Conservation (phyloP, 2,113 vertebrate genomes). For the Uropsilus gracilis region DNA sequence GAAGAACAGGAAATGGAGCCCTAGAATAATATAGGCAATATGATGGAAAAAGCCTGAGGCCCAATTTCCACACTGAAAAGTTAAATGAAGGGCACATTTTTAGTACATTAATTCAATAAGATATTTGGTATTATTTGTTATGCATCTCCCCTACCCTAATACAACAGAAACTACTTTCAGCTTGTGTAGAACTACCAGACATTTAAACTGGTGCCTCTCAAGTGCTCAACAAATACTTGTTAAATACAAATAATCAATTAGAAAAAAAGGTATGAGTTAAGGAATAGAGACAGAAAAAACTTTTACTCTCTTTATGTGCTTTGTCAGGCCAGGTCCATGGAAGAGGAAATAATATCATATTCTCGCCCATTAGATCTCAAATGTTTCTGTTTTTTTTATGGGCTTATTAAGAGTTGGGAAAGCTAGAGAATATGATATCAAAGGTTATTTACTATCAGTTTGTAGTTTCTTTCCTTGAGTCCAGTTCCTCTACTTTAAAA, state of each 20-base stretch:
- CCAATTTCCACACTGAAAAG: neutral
- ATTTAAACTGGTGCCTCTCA: neutral
- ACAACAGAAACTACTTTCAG: rapidly evolving
- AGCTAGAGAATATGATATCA: neutral
- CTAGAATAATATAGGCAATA: neutral
- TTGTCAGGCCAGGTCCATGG: neutral
- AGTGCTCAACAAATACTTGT: neutral
- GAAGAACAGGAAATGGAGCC: neutral
- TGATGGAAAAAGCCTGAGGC: neutral
- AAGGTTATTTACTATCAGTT: slow-evolving; percentile 16
- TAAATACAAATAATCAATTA: neutral
- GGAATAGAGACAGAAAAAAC: neutral
- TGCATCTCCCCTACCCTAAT: neutral
- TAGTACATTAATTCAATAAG: neutral
- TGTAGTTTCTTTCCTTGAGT: neutral
- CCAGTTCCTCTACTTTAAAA: neutral
- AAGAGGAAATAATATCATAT: slow-evolving; percentile 28
- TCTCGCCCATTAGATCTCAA: neutral
- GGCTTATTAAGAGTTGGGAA: slow-evolving; percentile 9
- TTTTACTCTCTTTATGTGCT: neutral
- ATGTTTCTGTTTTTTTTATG: neutral
- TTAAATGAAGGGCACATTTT: neutral
- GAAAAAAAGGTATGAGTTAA: neutral
- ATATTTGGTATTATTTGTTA: neutral
- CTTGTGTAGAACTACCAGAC: neutral